These are phyloP conservation scores for Rhagonycha fulva DNA, from an alignment of 2,888 invertebrate species.

Conservation along the genomic window DNA sequence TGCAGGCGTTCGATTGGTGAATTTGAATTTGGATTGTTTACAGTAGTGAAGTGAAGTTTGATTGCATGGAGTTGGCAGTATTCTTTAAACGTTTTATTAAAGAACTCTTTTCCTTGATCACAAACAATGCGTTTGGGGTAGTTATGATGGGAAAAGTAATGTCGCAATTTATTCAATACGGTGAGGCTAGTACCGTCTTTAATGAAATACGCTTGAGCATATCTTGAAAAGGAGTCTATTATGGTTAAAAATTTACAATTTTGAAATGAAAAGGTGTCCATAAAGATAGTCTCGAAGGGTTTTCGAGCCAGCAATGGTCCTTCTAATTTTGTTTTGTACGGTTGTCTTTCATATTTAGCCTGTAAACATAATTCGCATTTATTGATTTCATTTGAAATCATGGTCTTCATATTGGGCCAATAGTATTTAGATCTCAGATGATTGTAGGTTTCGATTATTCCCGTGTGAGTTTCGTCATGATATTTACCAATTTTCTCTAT, in stretches of 20 bases:
- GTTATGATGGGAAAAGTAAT: background rate
- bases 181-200: slow-evolving; percentile 1
- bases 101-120: background rate
- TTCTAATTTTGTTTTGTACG: background rate
- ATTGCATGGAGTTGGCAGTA: background rate
- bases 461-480: too few species aligned
- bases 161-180: slow-evolving; percentile 4
- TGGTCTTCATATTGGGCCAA: background rate
- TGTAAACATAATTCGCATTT: background rate
- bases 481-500: too few species aligned
- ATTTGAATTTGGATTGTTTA: background rate
- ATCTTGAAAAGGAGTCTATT: background rate
- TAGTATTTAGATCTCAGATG: background rate
- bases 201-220: background rate
- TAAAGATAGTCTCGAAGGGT: slow-evolving; percentile 1
- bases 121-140: background rate
- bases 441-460: background rate
- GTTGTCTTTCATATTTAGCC: background rate
- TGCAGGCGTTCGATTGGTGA: slow-evolving; percentile 1
- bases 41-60: background rate
- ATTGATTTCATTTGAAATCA: background rate
- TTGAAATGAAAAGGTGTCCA: background rate
- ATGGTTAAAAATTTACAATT: background rate
- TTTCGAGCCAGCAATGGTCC: background rate
- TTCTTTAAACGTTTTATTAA: background rate